Evolutionary conservation across 2,888 invertebrate genomes (phyloP), one percentile per base, ranked within the genome.

Genomic region (Sialis lutaria): DNA sequence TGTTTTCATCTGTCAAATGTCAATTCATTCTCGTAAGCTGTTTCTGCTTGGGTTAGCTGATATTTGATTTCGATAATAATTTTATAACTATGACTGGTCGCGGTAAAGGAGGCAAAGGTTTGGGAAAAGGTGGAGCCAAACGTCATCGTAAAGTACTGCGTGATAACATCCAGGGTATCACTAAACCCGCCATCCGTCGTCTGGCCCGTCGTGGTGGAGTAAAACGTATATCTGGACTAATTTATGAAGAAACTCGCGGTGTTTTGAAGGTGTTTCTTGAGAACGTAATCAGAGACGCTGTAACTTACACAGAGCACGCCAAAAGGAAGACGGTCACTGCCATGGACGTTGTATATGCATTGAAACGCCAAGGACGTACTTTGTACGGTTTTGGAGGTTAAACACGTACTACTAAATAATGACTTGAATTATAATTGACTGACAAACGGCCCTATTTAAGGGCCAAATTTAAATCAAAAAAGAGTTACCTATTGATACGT

Each of bases 301-400:
- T 86, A 45, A 86, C 84, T 5, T 87, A 86, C 64, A 87, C 86
- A 1, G 86, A 88, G 59, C 86, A 89, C 60, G 87, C 87, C 34
- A 89, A 88, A 65, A 70, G 87, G 55, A 89, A 89, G 68, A 89
- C 87, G 1, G 87, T 88, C 41, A 88, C 86, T 0, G 85, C 86
- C 10, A 87, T 88, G 87, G 87, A 88, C 55, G 82, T 89, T 8
- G 85, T 88, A 43, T 89, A 87, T 58, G 85, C 85, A n/a, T 63
- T 87, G 57, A 87, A 88, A 60, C 69, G 85, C 44, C 86, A 87
- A 65, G 84, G 85, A 5, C 72, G 84, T 54, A 87, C 86, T 50
- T 64, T 88, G 8, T 87, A 87, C 64, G 86, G 87, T 49, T 87
- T 84, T 57, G 40, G 40, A 9, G 40, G 40, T 40, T 40, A 40